These are phyloP conservation scores for Balearica regulorum DNA, from an alignment of 2,797 vertebrate species.

Conservation along the genomic window DNA sequence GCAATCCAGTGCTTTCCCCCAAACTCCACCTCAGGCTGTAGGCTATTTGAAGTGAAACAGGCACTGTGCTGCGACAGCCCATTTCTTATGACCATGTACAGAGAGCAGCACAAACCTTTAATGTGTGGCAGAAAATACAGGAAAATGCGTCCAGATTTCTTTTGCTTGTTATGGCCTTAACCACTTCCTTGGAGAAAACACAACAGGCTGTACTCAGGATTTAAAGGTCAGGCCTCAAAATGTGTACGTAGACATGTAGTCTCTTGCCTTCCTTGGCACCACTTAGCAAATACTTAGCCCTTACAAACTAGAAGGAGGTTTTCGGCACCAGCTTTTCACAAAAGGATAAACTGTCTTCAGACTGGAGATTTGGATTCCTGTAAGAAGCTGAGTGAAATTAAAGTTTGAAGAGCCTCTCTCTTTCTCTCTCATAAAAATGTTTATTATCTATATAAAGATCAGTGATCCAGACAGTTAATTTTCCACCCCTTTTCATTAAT, in stretches of 20 bases:
- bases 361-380: neutral
- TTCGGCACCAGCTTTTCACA: neutral
- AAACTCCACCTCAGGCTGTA: neutral
- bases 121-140: neutral
- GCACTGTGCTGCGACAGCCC: neutral
- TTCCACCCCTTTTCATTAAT: neutral
- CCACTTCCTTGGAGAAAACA: neutral
- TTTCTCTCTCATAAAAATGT: neutral
- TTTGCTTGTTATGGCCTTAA: neutral
- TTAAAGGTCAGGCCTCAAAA: neutral
- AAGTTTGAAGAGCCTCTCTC: neutral
- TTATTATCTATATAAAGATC: neutral
- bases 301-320: neutral
- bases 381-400: neutral
- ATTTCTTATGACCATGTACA: accelerated
- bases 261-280: neutral
- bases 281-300: neutral
- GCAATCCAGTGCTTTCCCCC: neutral
- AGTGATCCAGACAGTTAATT: neutral
- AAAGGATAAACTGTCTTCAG: neutral
- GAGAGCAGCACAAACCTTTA: neutral
- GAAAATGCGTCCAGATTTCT: neutral
- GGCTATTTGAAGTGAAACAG: neutral
- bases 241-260: neutral
- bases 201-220: neutral